Evolutionary conservation across 2,113 vertebrate genomes (phyloP), one percentile per base, ranked within the genome.

Genomic region (Alces alces): DNA sequence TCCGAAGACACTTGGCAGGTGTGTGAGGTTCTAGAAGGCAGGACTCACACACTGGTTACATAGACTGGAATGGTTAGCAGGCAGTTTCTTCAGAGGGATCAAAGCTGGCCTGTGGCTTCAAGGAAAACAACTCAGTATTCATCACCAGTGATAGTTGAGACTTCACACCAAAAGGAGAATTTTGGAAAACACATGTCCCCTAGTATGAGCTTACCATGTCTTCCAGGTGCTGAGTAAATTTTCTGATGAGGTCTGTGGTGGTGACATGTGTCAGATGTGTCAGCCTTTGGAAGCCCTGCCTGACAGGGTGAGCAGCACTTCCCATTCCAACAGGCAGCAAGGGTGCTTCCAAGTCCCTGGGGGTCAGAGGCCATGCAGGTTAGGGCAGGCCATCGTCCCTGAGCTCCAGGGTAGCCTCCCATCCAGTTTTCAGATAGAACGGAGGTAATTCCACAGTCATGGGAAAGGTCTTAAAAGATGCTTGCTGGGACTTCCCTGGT

Each of bases 321-420:
- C 7, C 14, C 6, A 5, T 80, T 30, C 17, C 52, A 39, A 0
- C 1, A 4, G 30, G 39, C 14, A 33, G 27, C 4, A 1, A 28
- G 19, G 10, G 19, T 33, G 30, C 66, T 36, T 11, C 5, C 16
- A 36, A 5, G 52, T 58, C 57, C 10, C n/a, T 15, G 1, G 2
- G 21, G 19, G 30, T 70, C 73, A 19, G 2, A 91, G 21, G 60
- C 90, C 30, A 3, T 30, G 61, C 27, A 2, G 27, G 60, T 8
- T 27, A 60, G 76, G 79, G 36, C 70, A 36, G 36, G 76, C 90
- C 52, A 9, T 88, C 0, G 0, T 43, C 60, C 27, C 4, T 8
- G 78, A 52, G 16, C 27, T 61, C 1, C 21, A 21, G 28, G 47
- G 89, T 5, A 6, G 61, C 47, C 55, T 54, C 28, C 43, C 16